Base-by-base conservation (phyloP, 2,113 vertebrate genomes). In the Pimephales promelas region DNA sequence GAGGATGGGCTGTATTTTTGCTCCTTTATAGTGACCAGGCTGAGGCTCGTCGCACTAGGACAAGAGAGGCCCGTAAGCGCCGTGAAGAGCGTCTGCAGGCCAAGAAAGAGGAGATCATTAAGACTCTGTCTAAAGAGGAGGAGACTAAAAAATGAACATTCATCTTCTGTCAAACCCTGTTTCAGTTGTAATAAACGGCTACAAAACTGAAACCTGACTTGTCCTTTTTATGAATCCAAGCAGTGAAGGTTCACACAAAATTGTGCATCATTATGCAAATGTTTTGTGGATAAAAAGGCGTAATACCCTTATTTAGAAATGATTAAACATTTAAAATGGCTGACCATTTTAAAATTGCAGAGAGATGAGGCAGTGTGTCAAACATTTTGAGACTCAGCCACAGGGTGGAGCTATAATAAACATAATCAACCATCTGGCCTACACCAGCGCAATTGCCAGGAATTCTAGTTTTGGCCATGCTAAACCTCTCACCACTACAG, bases 101-200 rank as follows among this genome's bases (percentile, higher is more conserved):
- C 94, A 99, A 99, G 94, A 99, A 98, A 89, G 98, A 99, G 84
- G 98, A 99, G 91, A 96, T 99, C 92, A 98, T 98, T 87, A 99
- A 98, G 92, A 97, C 93, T 83, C 88, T 98, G 56, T 96, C 97
- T 82, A 98, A 98, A 93, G 98, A 99, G 92, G 98, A 99, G 61
- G 97, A 98, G 93, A 94, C 95, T 83, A 97, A 98, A 93, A 99
- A 99, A 91, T 98, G 87, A 95, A 81, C 7, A 0, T 78, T 36
- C 28, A 78, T 45, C 18, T 52, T 0, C 18, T 10, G 14, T 47
- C 40, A 28, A 78, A 26, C 88, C 83, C 28, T 14, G 16, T 71
- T 73, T 64, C 14, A 79, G 16, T 52, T 52, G 34, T 78, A 90
- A 90, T 90, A 90, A 90, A 90, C 64, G 14, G 43, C 34, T 40